phyloP scores from a whole-genome alignment of 2,888 invertebrate genomes.

The Tribolium freemani region DNA sequence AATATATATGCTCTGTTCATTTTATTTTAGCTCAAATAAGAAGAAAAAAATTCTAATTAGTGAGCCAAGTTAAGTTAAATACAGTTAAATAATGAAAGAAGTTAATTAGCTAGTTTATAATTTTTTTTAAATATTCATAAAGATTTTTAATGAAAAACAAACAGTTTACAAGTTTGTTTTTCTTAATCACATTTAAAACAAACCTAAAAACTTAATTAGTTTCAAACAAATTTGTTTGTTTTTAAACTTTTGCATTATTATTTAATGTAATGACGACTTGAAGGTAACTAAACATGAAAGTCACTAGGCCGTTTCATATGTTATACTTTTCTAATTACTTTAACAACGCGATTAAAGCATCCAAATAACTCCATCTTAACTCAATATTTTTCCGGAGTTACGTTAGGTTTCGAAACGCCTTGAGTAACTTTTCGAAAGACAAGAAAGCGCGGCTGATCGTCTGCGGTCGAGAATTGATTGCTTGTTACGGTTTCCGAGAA shows the following conservation, averaged over 20 bases:
- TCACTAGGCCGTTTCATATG: background rate
- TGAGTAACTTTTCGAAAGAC: conserved; percentile 18
- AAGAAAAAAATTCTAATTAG: background rate
- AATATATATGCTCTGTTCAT: background rate
- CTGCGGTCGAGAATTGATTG: conserved; percentile 26
- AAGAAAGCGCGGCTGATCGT: conserved; percentile 19
- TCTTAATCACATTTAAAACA: background rate
- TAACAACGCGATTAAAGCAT: too few relatives aligned
- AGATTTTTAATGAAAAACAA: background rate
- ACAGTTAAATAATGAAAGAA: background rate
- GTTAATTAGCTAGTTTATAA: background rate
- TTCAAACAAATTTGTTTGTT: background rate
- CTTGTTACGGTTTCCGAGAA: conserved; percentile 17
- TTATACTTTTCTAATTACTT: too few relatives aligned
- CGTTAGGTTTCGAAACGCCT: conserved; percentile 19
- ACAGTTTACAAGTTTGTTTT: background rate
- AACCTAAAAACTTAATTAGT: background rate
- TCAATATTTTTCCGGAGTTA: conserved; percentile 1
- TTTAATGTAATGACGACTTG: background rate
- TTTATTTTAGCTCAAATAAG: background rate
- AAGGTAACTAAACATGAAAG: background rate
- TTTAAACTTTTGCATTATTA: background rate
- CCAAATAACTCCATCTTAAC: background rate
- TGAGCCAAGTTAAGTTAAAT: background rate
- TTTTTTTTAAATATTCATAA: background rate